Evolutionary conservation across 2,797 vertebrate species (phyloP).

Genomic region (Neosilurus mollespiculum): DNA sequence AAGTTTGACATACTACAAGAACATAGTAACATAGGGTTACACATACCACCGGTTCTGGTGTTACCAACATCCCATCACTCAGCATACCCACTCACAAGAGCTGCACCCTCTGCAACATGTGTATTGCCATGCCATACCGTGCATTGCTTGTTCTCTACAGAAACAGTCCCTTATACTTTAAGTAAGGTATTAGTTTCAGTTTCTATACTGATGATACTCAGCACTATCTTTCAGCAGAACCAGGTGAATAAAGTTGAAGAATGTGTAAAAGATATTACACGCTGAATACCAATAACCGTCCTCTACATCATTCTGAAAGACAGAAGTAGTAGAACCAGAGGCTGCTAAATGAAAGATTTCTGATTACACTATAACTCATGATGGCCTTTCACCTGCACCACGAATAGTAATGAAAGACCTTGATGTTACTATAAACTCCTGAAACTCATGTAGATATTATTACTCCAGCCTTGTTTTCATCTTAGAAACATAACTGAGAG

Average conservation of each 20-base stretch:
- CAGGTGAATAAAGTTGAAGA: background rate
- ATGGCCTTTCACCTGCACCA: background rate
- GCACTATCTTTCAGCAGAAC: background rate
- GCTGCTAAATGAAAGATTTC: background rate
- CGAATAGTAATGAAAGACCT: background rate
- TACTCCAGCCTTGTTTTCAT: background rate
- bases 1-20: no score
- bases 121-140: no score
- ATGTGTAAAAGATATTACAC: background rate
- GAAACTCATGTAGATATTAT: background rate
- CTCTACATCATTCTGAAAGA: constrained; percentile 2
- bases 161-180: background rate
- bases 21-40: no score
- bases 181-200: background rate
- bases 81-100: no score
- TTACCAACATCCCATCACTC: no score
- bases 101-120: no score
- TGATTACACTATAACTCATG: background rate
- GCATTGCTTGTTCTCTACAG: no score
- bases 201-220: background rate
- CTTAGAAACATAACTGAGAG: background rate
- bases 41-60: no score
- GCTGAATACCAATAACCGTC: background rate
- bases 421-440: background rate
- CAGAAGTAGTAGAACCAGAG: background rate